These are phyloP conservation scores for Coptodon rendalli DNA, from an alignment of 2,113 vertebrate species.

Conservation along the genomic window DNA sequence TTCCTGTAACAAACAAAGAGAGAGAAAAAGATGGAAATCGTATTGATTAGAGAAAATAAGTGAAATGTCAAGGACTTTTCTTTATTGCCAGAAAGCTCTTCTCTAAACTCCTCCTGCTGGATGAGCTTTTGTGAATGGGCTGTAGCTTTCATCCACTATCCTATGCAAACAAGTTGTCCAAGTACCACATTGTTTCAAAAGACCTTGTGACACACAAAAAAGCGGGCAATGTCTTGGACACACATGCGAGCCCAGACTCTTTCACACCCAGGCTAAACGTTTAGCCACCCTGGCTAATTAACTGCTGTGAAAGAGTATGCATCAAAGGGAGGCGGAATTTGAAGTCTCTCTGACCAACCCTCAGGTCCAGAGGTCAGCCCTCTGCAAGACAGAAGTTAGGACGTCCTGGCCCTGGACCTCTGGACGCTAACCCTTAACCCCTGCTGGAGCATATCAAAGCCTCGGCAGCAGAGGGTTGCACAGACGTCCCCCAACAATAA, in stretches of 20 bases:
- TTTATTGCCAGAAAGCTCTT: slow-evolving; percentile 40
- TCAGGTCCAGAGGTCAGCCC: slow-evolving; percentile 69
- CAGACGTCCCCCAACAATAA: slow-evolving; percentile 72
- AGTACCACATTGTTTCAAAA: slow-evolving; percentile 70
- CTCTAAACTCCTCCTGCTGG: slow-evolving; percentile 28
- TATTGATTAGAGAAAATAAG: slow-evolving; percentile 45
- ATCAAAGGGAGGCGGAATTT: slow-evolving; percentile 70
- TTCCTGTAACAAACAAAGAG: slow-evolving; percentile 27
- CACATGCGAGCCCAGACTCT: slow-evolving; percentile 63
- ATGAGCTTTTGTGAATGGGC: slow-evolving; percentile 50
- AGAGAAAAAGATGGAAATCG: slow-evolving; percentile 9
- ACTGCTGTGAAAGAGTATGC: slow-evolving; percentile 67
- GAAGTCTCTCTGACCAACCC: slow-evolving; percentile 61
- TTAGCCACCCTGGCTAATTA: slow-evolving; percentile 76
- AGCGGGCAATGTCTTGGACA: slow-evolving; percentile 66
- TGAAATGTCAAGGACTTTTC: slow-evolving; percentile 64
- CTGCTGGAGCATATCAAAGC: slow-evolving; percentile 71
- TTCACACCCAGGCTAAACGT: slow-evolving; percentile 74
- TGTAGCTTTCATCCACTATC: slow-evolving; percentile 41
- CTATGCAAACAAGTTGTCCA: slow-evolving; percentile 70
- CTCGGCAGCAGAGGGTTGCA: slow-evolving; percentile 60
- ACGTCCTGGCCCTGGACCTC: slow-evolving; percentile 66
- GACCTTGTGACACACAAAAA: slow-evolving; percentile 62
- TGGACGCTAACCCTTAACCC: slow-evolving; percentile 75
- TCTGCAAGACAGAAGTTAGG: slow-evolving; percentile 70